Evolutionary conservation across 1,140 invertebrate genomes (phyloP).

Genomic region (Physella acuta): DNA sequence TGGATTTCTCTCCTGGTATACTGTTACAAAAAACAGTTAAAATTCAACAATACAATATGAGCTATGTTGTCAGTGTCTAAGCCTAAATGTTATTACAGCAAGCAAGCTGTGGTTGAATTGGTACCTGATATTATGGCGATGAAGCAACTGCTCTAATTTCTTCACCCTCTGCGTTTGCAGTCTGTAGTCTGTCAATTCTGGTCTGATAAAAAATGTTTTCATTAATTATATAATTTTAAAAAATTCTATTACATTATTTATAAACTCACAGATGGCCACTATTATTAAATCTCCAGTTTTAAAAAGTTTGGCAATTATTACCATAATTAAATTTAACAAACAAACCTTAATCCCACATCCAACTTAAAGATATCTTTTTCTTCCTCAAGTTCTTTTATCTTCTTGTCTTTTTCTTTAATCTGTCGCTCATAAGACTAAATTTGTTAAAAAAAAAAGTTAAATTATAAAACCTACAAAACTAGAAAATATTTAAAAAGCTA

Average conservation of each 20-base stretch:
- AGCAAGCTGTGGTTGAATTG: not conserved
- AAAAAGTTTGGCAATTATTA: too few species aligned
- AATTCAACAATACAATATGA: too few species aligned
- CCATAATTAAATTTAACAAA: not conserved
- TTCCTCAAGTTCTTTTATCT: conserved; percentile 47
- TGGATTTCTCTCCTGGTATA: conserved; percentile 42
- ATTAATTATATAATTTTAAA: too few species aligned
- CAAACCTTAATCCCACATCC: conserved; percentile 49
- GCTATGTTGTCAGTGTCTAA: too few species aligned
- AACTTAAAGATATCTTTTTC: conserved; percentile 47
- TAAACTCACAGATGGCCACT: too few species aligned
- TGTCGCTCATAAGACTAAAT: conserved; percentile 51
- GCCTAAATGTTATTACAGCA: not conserved
- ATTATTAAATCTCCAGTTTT: too few species aligned
- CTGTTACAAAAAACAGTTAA: too few species aligned
- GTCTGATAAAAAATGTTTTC: too few species aligned
- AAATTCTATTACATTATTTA: too few species aligned
- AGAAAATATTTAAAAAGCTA: too few species aligned
- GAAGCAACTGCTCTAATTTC: conserved; percentile 50
- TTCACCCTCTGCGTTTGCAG: conserved; percentile 43
- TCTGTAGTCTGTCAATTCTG: conserved; percentile 50
- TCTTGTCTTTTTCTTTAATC: conserved; percentile 40
- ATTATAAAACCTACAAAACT: not conserved
- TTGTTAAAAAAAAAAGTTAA: conserved; percentile 21
- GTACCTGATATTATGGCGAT: conserved; percentile 51